Conservation (phyloP, 2,113 vertebrate genomes). For the Turdus rufiventris region DNA sequence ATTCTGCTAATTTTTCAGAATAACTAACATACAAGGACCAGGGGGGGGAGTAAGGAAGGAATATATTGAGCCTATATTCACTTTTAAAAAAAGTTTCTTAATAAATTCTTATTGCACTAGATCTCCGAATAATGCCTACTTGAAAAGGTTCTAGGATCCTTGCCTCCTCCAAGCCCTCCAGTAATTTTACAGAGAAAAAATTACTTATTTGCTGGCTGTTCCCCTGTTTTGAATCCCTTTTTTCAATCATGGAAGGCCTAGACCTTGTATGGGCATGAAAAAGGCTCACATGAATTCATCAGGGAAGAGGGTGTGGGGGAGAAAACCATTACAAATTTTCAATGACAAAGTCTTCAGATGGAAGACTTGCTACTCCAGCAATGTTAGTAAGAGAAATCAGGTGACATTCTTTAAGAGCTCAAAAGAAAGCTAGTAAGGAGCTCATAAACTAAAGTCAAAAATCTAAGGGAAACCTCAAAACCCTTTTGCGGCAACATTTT, state of each 20-base stretch:
- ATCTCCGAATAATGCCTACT: neutral
- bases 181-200: neutral
- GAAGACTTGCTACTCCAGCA: neutral
- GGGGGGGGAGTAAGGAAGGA: neutral
- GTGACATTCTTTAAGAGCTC: constrained; percentile 14
- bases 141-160: neutral
- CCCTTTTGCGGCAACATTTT: neutral
- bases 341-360: neutral
- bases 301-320: neutral
- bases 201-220: neutral
- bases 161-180: neutral
- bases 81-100: neutral
- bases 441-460: neutral
- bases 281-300: neutral
- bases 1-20: neutral
- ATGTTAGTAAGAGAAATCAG: neutral
- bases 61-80: neutral
- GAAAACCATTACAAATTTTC: neutral
- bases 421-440: neutral
- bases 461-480: neutral
- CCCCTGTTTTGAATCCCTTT: neutral
- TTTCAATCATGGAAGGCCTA: neutral
- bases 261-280: neutral
- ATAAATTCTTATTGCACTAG: neutral
- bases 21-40: neutral